These are phyloP conservation scores for Emberiza fucata DNA, from an alignment of 2,113 vertebrate genomes.

Conservation along the genomic window DNA sequence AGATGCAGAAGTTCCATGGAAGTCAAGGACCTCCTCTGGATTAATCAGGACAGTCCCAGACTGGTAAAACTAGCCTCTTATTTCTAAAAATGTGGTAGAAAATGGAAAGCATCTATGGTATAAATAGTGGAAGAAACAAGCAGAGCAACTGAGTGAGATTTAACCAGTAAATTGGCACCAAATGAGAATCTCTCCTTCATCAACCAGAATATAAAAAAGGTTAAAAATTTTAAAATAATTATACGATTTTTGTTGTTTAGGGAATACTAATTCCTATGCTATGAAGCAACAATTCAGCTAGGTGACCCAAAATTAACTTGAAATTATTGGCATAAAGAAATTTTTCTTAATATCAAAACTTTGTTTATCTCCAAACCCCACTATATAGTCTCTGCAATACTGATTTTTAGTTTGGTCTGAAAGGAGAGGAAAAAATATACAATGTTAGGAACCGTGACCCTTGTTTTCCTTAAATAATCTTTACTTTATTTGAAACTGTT, in stretches of 20 bases:
- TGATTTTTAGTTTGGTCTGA: background rate
- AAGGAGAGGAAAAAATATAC: background rate
- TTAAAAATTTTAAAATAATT: background rate
- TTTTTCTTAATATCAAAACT: background rate
- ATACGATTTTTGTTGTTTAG: background rate
- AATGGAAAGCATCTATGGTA: background rate
- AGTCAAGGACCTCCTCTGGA: background rate
- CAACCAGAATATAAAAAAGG: background rate
- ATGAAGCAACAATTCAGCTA: background rate
- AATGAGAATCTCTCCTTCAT: background rate
- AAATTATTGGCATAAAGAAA: background rate
- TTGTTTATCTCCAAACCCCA: background rate
- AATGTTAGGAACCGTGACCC: rapidly evolving
- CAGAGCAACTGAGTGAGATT: background rate
- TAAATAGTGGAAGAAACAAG: background rate
- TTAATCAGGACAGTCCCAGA: background rate
- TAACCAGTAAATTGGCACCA: background rate
- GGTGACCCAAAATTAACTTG: background rate
- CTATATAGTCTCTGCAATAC: background rate
- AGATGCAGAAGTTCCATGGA: background rate
- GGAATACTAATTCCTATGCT: background rate
- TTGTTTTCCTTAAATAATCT: background rate
- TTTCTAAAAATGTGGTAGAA: background rate
- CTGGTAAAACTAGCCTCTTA: background rate
- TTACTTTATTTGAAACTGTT: background rate